Conservation (phyloP, 2,113 vertebrate species). For the Apistogramma diplotaenia region DNA sequence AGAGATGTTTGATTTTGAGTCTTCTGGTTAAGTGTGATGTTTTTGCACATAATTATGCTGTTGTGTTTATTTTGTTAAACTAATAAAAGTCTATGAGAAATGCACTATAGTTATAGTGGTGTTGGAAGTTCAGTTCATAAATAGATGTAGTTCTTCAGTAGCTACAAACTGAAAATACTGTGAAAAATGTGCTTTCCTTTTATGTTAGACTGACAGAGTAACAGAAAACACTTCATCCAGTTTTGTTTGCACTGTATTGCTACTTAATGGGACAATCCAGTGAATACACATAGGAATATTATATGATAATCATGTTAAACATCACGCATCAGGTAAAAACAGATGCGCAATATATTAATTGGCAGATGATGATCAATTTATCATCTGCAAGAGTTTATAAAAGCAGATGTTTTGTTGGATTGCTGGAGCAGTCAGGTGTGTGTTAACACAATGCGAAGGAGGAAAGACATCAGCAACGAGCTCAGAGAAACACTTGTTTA, state of each 20-base stretch:
- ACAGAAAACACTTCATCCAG: background rate
- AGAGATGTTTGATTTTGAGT: slow-evolving; percentile 85
- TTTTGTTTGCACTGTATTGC: background rate
- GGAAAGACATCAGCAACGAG: background rate
- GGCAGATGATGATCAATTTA: background rate
- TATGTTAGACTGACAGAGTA: background rate
- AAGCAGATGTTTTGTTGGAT: background rate
- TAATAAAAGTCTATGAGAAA: background rate
- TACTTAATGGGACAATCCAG: background rate
- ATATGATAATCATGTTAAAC: background rate
- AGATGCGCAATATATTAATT: background rate
- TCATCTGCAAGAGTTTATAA: background rate
- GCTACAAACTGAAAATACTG: background rate
- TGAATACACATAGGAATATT: background rate
- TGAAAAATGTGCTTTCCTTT: background rate
- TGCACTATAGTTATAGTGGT: background rate
- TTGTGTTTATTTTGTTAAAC: background rate
- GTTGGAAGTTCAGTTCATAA: background rate
- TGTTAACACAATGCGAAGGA: background rate
- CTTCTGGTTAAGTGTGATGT: background rate
- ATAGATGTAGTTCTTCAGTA: background rate
- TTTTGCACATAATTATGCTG: slow-evolving; percentile 1
- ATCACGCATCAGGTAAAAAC: background rate
- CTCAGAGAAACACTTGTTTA: background rate
- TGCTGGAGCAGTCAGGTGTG: background rate